Evolutionary conservation across 1,140 invertebrate species (phyloP).

Genomic region (Drosophila subobscura): DNA sequence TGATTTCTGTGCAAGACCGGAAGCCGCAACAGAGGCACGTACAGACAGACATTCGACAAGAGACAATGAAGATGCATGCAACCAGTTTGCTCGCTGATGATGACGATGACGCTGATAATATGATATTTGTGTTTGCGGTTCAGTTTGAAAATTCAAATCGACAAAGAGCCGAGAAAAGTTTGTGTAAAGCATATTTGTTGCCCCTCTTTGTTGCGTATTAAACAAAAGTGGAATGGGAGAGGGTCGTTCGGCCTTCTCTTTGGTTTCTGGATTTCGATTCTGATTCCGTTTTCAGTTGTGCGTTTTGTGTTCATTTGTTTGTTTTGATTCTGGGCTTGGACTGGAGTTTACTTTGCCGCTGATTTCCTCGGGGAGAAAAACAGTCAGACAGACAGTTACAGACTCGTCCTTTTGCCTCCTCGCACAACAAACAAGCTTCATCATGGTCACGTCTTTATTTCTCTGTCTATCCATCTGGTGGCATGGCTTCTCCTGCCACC

Average conservation of each 20-base stretch:
- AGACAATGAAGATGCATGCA: constrained; percentile 57
- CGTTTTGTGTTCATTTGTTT: constrained; percentile 51
- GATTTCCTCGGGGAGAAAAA: constrained; percentile 69
- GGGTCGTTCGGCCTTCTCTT: background rate
- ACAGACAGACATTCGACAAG: constrained; percentile 36
- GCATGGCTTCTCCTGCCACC: constrained; percentile 31
- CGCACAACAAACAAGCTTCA: constrained; percentile 50
- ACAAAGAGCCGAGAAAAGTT: constrained; percentile 29
- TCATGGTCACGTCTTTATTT: constrained; percentile 47
- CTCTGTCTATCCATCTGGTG: background rate
- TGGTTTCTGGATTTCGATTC: constrained; percentile 32
- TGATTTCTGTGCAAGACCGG: constrained; percentile 72
- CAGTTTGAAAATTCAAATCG: constrained; percentile 52
- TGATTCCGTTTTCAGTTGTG: constrained; percentile 13
- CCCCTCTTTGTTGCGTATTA: constrained; percentile 45
- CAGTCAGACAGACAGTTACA: constrained; percentile 10
- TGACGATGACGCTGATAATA: constrained; percentile 33
- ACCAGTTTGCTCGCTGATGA: constrained; percentile 41
- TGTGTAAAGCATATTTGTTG: constrained; percentile 27
- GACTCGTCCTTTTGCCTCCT: constrained; percentile 46
- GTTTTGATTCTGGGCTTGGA: constrained; percentile 66
- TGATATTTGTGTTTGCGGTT: constrained; percentile 31
- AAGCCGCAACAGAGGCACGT: constrained; percentile 66
- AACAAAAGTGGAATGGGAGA: constrained; percentile 18
- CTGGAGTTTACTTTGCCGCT: constrained; percentile 55